Conservation (phyloP, 2,888 invertebrate species). For the Tenodera sinensis region DNA sequence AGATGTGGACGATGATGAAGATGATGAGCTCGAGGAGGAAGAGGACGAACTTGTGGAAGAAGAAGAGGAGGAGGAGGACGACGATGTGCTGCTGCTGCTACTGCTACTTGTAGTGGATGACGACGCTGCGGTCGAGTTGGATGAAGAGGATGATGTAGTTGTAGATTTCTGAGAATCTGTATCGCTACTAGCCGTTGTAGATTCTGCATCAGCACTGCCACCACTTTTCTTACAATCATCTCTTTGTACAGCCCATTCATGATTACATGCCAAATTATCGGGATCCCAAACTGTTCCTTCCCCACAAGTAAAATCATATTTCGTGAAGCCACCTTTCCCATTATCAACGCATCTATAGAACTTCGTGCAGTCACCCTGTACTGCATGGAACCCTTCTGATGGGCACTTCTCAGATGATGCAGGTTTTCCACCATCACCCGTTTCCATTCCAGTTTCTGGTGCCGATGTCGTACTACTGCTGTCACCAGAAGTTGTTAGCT, state of each 20-base stretch:
- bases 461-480: neutral
- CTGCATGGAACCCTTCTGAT: constrained; percentile 58
- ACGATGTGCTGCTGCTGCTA: neutral
- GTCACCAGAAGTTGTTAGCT: neutral
- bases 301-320: constrained; percentile 69
- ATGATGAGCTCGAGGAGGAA: neutral
- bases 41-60: neutral
- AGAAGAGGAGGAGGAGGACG: neutral
- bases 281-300: constrained; percentile 77
- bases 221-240: constrained; percentile 25
- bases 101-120: neutral
- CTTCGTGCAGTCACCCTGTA: constrained; percentile 57
- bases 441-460: neutral
- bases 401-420: neutral
- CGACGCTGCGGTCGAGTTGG: neutral
- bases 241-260: constrained; percentile 56
- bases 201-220: neutral
- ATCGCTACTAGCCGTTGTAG: neutral
- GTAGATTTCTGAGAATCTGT: constrained; percentile 2
- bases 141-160: neutral
- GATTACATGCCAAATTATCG: constrained; percentile 64
- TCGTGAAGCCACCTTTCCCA: constrained; percentile 56
- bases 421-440: neutral
- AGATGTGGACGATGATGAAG: neutral
- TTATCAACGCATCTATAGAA: constrained; percentile 66